phyloP scores from a whole-genome alignment of 2,113 vertebrate species.

The Gallinago jamesoni region DNA sequence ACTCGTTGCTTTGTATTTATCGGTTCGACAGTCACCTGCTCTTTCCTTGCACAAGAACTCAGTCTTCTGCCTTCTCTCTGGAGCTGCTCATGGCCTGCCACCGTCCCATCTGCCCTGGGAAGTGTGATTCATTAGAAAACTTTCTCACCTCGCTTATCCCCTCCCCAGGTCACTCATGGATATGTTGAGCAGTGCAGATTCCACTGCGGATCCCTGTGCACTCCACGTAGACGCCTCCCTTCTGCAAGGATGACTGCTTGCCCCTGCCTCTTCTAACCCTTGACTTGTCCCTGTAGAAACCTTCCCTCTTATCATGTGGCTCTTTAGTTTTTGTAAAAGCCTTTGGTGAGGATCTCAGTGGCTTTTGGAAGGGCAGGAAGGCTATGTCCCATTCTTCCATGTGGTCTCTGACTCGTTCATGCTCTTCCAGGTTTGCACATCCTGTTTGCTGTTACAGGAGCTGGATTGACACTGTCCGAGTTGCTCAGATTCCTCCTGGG shows the following conservation, averaged over 20 bases:
- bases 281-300: neutral
- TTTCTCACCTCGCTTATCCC: neutral
- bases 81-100: neutral
- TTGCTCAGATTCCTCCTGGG: neutral
- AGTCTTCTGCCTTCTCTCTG: neutral
- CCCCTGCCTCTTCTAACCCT: neutral
- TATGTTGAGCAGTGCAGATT: neutral
- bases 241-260: neutral
- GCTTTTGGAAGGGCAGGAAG: neutral
- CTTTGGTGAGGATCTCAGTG: neutral
- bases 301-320: neutral
- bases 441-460: neutral
- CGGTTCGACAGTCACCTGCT: rapidly evolving
- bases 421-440: neutral
- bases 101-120: neutral
- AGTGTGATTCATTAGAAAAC: neutral
- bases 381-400: neutral
- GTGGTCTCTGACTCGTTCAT: neutral
- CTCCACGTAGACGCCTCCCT: neutral
- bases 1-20: neutral
- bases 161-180: neutral
- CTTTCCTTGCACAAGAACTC: neutral
- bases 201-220: neutral
- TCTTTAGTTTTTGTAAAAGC: neutral
- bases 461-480: neutral